These are phyloP conservation scores for Aspidiotus rigidus DNA, from an alignment of 2,888 invertebrate species.

Conservation along the genomic window DNA sequence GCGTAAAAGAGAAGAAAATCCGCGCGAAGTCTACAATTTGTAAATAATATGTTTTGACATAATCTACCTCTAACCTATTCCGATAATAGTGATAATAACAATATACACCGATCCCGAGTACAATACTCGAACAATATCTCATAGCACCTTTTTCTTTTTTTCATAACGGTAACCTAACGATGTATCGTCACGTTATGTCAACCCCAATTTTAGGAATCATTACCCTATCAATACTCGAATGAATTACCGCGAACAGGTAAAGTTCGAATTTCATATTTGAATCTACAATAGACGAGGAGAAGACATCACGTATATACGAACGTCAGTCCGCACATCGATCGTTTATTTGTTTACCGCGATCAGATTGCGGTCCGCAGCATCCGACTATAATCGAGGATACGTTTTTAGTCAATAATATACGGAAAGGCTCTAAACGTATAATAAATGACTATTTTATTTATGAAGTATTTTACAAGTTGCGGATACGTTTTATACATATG, in stretches of 20 bases:
- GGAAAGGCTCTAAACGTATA: not conserved
- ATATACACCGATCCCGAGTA: too few species aligned
- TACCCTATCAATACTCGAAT: slow-evolving; percentile 9
- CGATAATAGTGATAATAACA: too few species aligned
- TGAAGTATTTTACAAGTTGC: slow-evolving; percentile 9
- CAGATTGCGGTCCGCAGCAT: slow-evolving; percentile 20
- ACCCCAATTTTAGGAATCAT: slow-evolving; percentile 23
- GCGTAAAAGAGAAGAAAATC: too few species aligned
- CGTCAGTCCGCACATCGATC: slow-evolving; percentile 21
- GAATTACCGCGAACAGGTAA: slow-evolving; percentile 21
- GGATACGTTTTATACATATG: too few species aligned
- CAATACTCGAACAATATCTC: too few species aligned
- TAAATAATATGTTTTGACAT: too few species aligned
- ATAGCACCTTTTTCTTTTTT: too few species aligned
- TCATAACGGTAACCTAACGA: too few species aligned
- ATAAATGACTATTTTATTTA: slow-evolving; percentile 25
- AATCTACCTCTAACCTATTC: too few species aligned
- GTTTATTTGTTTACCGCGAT: slow-evolving; percentile 27
- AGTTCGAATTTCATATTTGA: slow-evolving; percentile 21
- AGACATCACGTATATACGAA: too few species aligned
- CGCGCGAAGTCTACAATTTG: too few species aligned
- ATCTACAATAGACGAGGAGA: too few species aligned
- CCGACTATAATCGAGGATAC: slow-evolving; percentile 10
- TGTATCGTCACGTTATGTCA: not conserved
- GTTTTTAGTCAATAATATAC: not conserved